These are phyloP conservation scores for Campaea margaritaria DNA, from an alignment of 2,888 invertebrate species.

Conservation along the genomic window DNA sequence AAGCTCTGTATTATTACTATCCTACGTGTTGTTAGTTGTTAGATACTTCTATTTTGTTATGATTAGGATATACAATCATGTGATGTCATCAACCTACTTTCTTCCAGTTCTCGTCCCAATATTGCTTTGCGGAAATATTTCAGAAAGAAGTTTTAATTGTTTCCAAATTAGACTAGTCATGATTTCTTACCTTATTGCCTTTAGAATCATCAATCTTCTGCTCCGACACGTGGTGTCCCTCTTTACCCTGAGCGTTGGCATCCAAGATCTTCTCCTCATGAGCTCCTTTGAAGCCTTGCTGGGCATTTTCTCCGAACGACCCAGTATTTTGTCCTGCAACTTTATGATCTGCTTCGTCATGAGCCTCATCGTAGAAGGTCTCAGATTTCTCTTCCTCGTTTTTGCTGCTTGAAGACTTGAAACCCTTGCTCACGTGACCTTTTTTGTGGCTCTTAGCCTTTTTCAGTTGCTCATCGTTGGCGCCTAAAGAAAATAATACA, in stretches of 20 bases:
- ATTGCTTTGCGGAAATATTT: no score
- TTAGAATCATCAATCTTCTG: slow-evolving; percentile 85
- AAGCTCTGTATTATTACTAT: no score
- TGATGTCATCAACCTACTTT: no score
- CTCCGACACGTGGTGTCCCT: slow-evolving; percentile 84
- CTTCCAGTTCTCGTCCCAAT: no score
- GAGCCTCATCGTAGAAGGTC: slow-evolving; percentile 87
- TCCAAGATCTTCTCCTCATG: slow-evolving; percentile 85
- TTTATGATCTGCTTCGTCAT: slow-evolving; percentile 86
- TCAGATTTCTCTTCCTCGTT: slow-evolving; percentile 88
- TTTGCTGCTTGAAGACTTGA: slow-evolving; percentile 87
- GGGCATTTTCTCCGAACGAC: slow-evolving; percentile 84
- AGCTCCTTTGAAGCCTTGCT: slow-evolving; percentile 85
- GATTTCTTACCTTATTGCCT: slow-evolving; percentile 78
- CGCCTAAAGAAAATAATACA: slow-evolving; percentile 57
- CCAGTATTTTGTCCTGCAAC: slow-evolving; percentile 84
- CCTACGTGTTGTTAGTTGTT: no score
- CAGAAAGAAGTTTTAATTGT: no score
- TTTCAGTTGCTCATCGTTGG: slow-evolving; percentile 83
- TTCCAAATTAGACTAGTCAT: not conserved
- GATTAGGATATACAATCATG: no score
- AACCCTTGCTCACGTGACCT: slow-evolving; percentile 88
- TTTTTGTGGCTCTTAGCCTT: slow-evolving; percentile 86
- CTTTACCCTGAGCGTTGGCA: slow-evolving; percentile 84
- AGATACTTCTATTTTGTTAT: no score